Conservation (phyloP, 2,113 vertebrate species). For the Microtus montanus region DNA sequence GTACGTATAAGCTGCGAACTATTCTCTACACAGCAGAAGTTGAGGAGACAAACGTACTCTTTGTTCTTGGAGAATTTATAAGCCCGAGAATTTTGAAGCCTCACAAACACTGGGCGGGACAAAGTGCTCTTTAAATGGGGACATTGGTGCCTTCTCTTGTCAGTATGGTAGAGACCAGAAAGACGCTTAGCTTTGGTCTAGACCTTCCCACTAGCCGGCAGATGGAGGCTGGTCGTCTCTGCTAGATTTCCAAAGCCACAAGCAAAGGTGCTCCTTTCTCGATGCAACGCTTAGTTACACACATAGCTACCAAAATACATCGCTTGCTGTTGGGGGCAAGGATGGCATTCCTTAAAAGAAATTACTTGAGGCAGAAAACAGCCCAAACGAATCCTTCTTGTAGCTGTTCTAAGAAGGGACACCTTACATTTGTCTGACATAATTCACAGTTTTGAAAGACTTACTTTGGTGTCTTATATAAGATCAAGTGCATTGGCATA, state of each 20-base stretch:
- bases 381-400: conserved; percentile 50
- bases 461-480: conserved; percentile 80
- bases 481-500: conserved; percentile 72
- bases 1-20: neutral
- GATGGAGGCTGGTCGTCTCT: neutral
- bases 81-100: neutral
- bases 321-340: conserved; percentile 30
- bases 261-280: neutral
- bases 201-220: neutral
- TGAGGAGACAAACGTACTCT: neutral
- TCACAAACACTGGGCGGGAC: neutral
- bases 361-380: conserved; percentile 58
- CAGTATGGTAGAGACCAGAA: neutral
- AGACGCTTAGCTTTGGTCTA: neutral
- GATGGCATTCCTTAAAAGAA: conserved; percentile 51
- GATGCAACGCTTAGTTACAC: neutral
- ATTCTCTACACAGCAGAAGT: neutral
- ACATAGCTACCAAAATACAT: conserved; percentile 24
- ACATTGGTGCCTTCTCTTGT: neutral
- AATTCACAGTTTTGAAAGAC: conserved; percentile 81
- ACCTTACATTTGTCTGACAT: conserved; percentile 82
- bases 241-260: neutral
- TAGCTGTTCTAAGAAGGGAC: conserved; percentile 70
- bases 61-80: conserved; percentile 20
- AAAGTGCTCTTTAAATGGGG: neutral